phyloP scores from a whole-genome alignment of 2,113 vertebrate genomes.

The Campylorhamphus procurvoides region DNA sequence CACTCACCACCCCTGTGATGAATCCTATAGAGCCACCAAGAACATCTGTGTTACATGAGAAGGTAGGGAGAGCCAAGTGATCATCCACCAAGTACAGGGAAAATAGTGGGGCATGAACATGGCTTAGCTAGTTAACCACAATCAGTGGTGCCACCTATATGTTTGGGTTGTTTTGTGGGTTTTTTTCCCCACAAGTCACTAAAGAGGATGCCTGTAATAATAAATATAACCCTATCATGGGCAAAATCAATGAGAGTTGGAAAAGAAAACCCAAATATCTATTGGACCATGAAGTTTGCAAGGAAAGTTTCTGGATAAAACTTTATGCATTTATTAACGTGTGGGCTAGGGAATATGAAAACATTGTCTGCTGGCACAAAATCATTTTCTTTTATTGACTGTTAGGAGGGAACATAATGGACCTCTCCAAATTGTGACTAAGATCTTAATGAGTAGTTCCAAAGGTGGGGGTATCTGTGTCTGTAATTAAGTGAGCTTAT shows the following conservation, averaged over 20 bases:
- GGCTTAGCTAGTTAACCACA: background rate
- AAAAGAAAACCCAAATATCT: background rate
- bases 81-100: background rate
- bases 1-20: background rate
- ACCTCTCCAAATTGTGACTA: background rate
- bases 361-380: background rate
- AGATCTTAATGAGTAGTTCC: background rate
- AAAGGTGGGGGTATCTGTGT: background rate
- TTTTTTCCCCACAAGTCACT: background rate
- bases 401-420: background rate
- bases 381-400: background rate
- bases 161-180: background rate
- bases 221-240: background rate
- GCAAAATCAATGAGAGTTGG: background rate
- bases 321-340: background rate
- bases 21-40: background rate
- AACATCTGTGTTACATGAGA: background rate
- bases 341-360: background rate
- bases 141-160: background rate
- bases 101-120: background rate
- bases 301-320: background rate
- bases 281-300: background rate
- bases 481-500: background rate
- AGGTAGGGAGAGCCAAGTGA: background rate
- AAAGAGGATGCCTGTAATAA: background rate